Conservation (phyloP, 1,140 invertebrate species). For the Ceratina calcarata region DNA sequence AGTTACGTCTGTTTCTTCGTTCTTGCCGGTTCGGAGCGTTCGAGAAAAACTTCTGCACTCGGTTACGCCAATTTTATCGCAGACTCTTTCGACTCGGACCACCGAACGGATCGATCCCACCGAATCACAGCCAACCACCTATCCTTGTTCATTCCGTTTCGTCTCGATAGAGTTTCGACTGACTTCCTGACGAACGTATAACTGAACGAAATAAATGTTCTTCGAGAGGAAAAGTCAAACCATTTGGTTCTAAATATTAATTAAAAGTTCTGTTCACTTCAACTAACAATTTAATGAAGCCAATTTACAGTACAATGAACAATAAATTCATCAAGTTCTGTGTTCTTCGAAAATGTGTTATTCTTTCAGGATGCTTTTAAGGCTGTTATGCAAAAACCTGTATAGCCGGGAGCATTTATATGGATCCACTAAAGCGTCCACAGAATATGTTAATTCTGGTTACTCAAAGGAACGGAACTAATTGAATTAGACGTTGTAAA, state of each 20-base stretch:
- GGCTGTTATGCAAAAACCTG: neutral
- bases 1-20: conserved; percentile 26
- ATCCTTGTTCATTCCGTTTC: conserved; percentile 15
- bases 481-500: conserved; percentile 70
- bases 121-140: conserved; percentile 3
- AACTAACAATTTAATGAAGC: conserved; percentile 22
- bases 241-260: neutral
- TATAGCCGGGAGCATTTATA: neutral
- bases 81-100: conserved; percentile 11
- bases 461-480: conserved; percentile 65
- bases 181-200: neutral
- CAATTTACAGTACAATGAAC: neutral
- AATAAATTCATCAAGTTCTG: neutral
- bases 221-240: neutral
- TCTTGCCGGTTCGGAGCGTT: neutral
- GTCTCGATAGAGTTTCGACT: neutral
- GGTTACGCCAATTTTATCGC: conserved; percentile 21
- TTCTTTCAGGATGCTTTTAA: neutral
- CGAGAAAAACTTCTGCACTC: conserved; percentile 8
- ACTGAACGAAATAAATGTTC: neutral
- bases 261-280: neutral
- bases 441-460: conserved; percentile 68
- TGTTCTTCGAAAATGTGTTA: neutral
- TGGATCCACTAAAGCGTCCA: conserved; percentile 12
- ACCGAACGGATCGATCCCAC: neutral